Evolutionary conservation across 2,797 vertebrate genomes (phyloP).

Genomic region (Acrossocheilus fasciatus): DNA sequence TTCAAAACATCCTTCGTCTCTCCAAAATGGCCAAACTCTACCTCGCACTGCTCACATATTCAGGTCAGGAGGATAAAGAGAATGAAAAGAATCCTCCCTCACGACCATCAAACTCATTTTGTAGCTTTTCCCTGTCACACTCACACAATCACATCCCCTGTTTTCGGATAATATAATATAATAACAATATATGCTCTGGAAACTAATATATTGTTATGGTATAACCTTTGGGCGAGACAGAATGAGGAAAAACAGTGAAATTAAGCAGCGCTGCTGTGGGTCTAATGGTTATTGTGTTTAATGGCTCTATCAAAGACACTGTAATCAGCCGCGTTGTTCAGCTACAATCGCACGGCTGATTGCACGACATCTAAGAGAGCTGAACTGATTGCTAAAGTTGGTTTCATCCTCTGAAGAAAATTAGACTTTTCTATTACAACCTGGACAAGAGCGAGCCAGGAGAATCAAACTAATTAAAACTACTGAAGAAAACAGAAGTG

Average conservation of each 20-base stretch:
- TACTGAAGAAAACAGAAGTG: neutral
- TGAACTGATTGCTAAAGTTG: conserved; percentile 4
- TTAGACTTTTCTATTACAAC: neutral
- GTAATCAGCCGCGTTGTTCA: conserved; percentile 31
- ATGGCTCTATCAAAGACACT: neutral
- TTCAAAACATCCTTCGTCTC: neutral
- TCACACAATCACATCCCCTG: neutral
- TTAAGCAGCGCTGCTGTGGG: neutral
- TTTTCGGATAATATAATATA: neutral
- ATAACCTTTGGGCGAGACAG: neutral
- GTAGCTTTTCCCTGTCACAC: neutral
- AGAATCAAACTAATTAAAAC: neutral
- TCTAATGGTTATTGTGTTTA: conserved; percentile 9
- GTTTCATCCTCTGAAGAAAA: neutral
- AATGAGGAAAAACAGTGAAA: neutral
- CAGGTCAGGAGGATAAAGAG: neutral
- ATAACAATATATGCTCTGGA: neutral
- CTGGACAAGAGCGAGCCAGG: neutral
- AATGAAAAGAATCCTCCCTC: neutral
- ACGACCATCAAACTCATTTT: neutral
- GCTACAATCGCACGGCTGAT: conserved; percentile 15
- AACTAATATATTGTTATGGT: neutral
- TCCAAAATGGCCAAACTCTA: neutral
- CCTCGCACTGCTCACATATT: neutral
- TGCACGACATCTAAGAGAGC: neutral